These are phyloP conservation scores for Cephus spinipes DNA, from an alignment of 2,888 invertebrate genomes.

Conservation along the genomic window DNA sequence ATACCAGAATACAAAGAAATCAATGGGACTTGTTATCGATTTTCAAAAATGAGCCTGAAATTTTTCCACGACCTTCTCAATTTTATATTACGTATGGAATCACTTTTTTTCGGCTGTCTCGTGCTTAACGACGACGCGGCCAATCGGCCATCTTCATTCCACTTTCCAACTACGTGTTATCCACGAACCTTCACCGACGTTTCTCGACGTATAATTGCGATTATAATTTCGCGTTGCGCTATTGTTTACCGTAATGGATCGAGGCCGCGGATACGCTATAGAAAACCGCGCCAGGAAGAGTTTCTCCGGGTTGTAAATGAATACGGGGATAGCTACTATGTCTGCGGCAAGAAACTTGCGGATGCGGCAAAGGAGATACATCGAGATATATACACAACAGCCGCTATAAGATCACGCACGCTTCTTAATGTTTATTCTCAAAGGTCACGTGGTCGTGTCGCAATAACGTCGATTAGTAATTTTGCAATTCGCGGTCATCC, in stretches of 20 bases:
- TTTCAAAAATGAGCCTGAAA: background rate
- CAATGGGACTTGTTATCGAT: background rate
- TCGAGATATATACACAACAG: background rate
- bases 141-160: background rate
- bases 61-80: background rate
- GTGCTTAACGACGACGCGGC: background rate
- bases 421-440: background rate
- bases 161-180: background rate
- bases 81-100: background rate
- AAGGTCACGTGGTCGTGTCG: background rate
- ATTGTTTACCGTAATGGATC: conserved; percentile 35
- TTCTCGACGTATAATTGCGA: conserved; percentile 26
- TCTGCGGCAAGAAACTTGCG: background rate
- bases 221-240: conserved; percentile 32
- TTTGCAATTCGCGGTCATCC: background rate
- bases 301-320: background rate
- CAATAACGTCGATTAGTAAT: background rate
- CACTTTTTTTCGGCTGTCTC: background rate
- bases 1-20: background rate
- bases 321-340: background rate
- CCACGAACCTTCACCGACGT: background rate
- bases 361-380: background rate
- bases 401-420: background rate
- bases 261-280: conserved; percentile 22
- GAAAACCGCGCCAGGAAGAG: background rate